Percentiles rank a stretch among this genome's conserved stretches.
These are phyloP conservation scores for Myrmecophaga tridactyla DNA, from an alignment of 2,113 vertebrate species.

Conservation along the genomic window DNA sequence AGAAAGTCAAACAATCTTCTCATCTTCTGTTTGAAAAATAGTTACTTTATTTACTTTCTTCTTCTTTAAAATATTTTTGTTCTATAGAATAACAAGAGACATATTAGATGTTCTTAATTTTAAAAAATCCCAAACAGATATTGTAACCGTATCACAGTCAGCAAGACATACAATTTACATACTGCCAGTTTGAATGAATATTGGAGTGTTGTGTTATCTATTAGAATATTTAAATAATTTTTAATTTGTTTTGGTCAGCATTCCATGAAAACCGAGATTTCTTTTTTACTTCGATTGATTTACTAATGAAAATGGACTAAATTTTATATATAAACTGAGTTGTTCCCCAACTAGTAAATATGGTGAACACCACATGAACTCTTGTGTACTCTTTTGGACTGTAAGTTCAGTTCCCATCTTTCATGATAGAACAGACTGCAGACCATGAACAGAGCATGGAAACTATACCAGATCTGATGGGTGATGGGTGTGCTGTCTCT, in stretches of 20 bases:
- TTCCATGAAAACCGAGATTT: not conserved
- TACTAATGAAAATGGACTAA: not conserved
- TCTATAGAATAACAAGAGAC: not conserved
- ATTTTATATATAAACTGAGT: not conserved
- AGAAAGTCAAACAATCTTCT: not conserved
- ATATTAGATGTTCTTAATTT: not conserved
- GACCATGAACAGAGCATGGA: not conserved
- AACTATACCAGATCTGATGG: not conserved
- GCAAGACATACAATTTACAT: not conserved
- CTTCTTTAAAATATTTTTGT: not conserved
- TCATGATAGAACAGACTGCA: not conserved
- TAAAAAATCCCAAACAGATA: not conserved
- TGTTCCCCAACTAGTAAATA: not conserved
- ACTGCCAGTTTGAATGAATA: not conserved
- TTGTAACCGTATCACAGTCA: not conserved
- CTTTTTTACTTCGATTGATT: not conserved
- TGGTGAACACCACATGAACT: not conserved
- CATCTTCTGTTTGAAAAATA: not conserved
- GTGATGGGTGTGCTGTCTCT: not conserved
- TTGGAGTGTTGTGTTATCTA: not conserved
- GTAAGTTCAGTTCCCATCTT: not conserved
- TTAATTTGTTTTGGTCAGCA: constrained; percentile 1
- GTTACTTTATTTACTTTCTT: not conserved
- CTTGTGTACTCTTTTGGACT: not conserved
- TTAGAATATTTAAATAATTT: not conserved